Base-by-base conservation (phyloP, 2,113 vertebrate species). In the Anarhynchus alexandrinus region DNA sequence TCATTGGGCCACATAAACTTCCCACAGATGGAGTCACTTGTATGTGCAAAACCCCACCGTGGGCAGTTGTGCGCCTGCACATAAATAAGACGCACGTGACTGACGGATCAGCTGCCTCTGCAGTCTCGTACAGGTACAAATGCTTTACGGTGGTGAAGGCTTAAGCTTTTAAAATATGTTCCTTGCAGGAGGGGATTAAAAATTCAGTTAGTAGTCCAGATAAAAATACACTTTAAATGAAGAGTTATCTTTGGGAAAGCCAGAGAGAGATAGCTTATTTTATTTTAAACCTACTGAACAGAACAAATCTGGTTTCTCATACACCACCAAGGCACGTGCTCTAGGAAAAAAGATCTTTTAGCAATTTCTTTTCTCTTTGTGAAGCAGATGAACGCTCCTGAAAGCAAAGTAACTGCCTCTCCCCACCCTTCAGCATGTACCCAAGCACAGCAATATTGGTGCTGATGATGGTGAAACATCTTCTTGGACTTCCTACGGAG, bases 21-120 rank as follows among this genome's bases (percentile, higher is more conserved):
- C 69, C 45, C 36, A 27, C 4, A 6, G 16, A 3, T 4, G 43
- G 34, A 36, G 42, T 15, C 59, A 15, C 29, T 32, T 4, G 10
- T 11, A 11, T 2, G 38, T 16, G 49, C 27, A 18, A 32, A 49
- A 18, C 27, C 36, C 8, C 34, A 11, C 4, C 7, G 1, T 0
- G 2, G 23, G 36, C 59, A 66, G n/a, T 3, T 12, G 7, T 9
- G 36, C 11, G 11, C 21, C 27, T 36, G 38, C 17, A 15, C 5
- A 4, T 27, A 25, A 19, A 11, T 1, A 2, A 32, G 26, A 30
- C 2, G 16, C 14, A 14, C 8, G 8, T 15, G 30, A 18, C 3
- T 4, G 51, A 54, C 1, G 8, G 23, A 4, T 8, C 29, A 13
- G 83, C 5, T 5, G 51, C 30, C 42, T 84, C 88, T 3, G 16